Evolutionary conservation across 2,888 invertebrate genomes (phyloP), one percentile per base, ranked within the genome.

Genomic region (Lysandra coridon): DNA sequence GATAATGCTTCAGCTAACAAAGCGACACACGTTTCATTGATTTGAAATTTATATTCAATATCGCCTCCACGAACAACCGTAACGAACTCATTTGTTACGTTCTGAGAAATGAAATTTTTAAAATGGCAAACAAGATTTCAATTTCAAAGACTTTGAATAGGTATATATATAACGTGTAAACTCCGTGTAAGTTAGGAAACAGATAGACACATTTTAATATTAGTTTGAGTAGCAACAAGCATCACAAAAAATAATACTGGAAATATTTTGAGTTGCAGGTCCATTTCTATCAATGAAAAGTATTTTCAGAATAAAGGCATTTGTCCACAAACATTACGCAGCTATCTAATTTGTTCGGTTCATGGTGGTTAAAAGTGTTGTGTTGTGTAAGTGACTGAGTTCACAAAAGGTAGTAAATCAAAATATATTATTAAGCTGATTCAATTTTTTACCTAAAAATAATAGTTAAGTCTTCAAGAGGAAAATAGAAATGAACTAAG

Each of bases 1-100:
- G 69, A 69, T 69, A 14, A 69, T 17, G 69, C 69, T 33, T 17
- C 33, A 69, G 33, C 69, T 69, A 33, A 69, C 69, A 33, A 37
- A 69, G 14, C 33, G 69, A 14, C 69, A 5, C 69, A 37, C 69
- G 69, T 33, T 37, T 37, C 69, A 33, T 69, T 69, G 69, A 69
- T 37, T 69, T 69, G 33, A 69, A 33, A 69, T 69, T 69, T 37
- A 69, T 69, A 69, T 69, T 69, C 33, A 14, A 69, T 69, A 69
- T 69, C 69, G 69, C 30, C 6, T 62, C 33, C 30, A 37, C 33
- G 33, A 69, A 69, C 17, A 37, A 5, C 64, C 69, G 69, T 69
- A 69, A 69, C 33, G 69, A 69, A 69, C 14, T 69, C 69, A 37
- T 69, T 69, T 37, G 69, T 69, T 69, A 33, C 33, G 17, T 69